These are phyloP conservation scores for Neodiprion virginianus DNA, from an alignment of 1,140 invertebrate species.

Conservation along the genomic window DNA sequence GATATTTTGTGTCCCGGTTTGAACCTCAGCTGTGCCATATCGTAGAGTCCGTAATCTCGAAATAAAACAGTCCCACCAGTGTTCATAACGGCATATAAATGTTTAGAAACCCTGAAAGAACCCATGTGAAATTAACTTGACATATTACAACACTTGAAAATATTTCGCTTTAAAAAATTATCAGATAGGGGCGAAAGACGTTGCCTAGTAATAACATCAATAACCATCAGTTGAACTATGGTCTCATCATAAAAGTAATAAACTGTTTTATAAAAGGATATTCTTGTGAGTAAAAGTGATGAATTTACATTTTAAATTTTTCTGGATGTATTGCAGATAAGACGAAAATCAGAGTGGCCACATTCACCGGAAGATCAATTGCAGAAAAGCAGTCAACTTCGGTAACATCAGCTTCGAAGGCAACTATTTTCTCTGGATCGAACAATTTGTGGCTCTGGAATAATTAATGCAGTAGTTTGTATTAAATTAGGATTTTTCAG, in stretches of 20 bases:
- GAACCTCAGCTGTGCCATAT: conserved; percentile 96
- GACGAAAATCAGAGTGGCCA: conserved; percentile 80
- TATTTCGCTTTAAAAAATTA: not conserved
- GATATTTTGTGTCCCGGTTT: conserved; percentile 90
- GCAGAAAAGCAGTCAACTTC: conserved; percentile 67
- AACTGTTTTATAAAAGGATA: conserved; percentile 5
- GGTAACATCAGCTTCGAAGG: conserved; percentile 80
- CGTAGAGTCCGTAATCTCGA: conserved; percentile 97
- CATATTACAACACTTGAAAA: not conserved
- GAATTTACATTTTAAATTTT: conserved; percentile 70
- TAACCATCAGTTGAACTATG: conserved; percentile 56
- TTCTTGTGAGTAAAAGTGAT: not conserved
- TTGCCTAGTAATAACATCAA: conserved; percentile 37
- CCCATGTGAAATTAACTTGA: not conserved
- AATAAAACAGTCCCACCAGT: conserved; percentile 88
- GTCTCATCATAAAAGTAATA: conserved; percentile 43
- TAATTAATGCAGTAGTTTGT: not conserved
- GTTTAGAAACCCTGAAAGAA: conserved; percentile 66
- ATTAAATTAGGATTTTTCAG: not conserved
- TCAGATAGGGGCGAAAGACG: conserved; percentile 56
- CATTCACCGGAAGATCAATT: conserved; percentile 67
- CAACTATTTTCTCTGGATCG: conserved; percentile 70
- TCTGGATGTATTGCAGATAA: conserved; percentile 80
- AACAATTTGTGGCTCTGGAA: conserved; percentile 63
- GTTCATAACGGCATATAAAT: conserved; percentile 74